These are phyloP conservation scores for Automeris io DNA, from an alignment of 2,888 invertebrate genomes.

Conservation along the genomic window DNA sequence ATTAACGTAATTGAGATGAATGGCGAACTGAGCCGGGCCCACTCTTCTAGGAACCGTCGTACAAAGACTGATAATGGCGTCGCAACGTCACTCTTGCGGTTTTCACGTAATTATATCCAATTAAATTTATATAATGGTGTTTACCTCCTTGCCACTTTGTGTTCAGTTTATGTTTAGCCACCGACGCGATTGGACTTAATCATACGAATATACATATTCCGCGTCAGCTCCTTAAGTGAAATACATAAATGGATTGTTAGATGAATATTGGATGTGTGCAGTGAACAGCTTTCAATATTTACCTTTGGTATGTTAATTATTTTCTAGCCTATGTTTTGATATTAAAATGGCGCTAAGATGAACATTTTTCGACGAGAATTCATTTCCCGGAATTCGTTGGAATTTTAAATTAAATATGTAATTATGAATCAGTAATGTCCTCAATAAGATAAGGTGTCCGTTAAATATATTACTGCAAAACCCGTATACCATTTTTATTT, in stretches of 20 bases:
- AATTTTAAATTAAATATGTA: conserved; percentile 17
- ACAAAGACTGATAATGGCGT: conserved; percentile 29
- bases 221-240: conserved; percentile 9
- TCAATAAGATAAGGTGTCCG: conserved; percentile 15
- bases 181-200: conserved; percentile 19
- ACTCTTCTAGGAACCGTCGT: conserved; percentile 36
- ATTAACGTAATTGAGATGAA: conserved; percentile 52
- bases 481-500: conserved; percentile 25
- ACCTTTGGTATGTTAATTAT: conserved; percentile 10
- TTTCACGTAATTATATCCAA: conserved; percentile 59
- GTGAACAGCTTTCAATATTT: conserved; percentile 13
- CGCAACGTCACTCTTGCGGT: conserved; percentile 48
- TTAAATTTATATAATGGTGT: conserved; percentile 62
- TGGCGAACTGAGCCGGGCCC: conserved; percentile 30
- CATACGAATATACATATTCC: background rate
- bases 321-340: background rate
- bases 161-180: conserved; percentile 43
- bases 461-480: conserved; percentile 18
- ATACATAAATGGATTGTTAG: conserved; percentile 11
- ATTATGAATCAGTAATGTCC: conserved; percentile 21
- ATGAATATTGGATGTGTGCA: conserved; percentile 12
- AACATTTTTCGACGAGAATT: conserved; percentile 5
- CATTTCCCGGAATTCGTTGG: conserved; percentile 7
- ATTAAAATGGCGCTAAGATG: background rate
- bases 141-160: conserved; percentile 36